phyloP scores from a whole-genome alignment of 2,113 vertebrate species.

The Bubo bubo region DNA sequence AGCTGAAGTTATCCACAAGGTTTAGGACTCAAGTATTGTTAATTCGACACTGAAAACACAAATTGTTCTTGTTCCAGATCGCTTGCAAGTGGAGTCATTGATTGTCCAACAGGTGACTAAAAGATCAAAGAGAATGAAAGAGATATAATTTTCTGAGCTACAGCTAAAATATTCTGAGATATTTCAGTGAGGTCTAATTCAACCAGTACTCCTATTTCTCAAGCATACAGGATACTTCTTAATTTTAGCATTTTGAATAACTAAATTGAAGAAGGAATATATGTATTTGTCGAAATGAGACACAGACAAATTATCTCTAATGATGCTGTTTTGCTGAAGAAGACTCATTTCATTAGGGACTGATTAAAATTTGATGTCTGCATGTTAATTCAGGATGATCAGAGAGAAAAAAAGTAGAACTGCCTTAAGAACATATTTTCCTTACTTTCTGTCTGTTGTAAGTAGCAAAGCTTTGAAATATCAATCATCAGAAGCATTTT shows the following conservation, averaged over 20 bases:
- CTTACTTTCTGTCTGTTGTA: not conserved
- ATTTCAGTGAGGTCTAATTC: not conserved
- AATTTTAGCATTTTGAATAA: not conserved
- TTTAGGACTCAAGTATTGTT: not conserved
- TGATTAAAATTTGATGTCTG: not conserved
- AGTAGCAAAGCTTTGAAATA: not conserved
- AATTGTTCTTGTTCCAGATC: not conserved
- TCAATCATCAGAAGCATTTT: not conserved
- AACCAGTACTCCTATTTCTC: not conserved
- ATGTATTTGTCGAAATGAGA: not conserved
- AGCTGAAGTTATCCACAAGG: not conserved
- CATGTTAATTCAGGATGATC: not conserved
- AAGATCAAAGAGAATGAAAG: not conserved
- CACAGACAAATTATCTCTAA: not conserved
- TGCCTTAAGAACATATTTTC: not conserved
- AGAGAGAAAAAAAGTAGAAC: not conserved
- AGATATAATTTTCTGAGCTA: not conserved
- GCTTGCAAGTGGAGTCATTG: not conserved
- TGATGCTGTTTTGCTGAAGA: not conserved
- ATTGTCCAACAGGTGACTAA: not conserved
- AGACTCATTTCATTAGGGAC: not conserved
- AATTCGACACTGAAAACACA: not conserved
- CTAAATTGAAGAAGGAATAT: not conserved
- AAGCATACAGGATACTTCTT: not conserved
- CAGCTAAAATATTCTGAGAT: not conserved